phyloP scores from a whole-genome alignment of 2,797 vertebrate genomes.

The Enteromius viviparus region DNA sequence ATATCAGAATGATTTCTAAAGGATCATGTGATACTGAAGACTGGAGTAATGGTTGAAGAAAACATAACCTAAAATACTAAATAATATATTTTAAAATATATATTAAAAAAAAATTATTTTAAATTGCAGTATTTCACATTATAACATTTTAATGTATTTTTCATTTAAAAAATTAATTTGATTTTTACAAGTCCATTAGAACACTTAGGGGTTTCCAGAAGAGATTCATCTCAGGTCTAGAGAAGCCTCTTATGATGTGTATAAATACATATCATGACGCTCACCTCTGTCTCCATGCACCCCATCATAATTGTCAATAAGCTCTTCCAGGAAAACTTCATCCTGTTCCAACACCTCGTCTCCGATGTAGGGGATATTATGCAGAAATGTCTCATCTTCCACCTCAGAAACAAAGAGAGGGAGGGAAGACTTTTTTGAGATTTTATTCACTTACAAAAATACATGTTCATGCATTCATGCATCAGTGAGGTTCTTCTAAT shows the following conservation, averaged over 20 bases:
- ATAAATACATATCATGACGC: background rate
- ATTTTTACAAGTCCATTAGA: background rate
- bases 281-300: conserved; percentile 90
- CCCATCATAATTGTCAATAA: conserved; percentile 97
- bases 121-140: background rate
- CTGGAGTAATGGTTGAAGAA: background rate
- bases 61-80: background rate
- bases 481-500: background rate
- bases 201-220: background rate
- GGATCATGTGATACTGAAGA: background rate
- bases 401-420: conserved; percentile 77
- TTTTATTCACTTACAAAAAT: background rate
- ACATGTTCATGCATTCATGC: background rate
- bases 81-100: background rate
- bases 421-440: conserved; percentile 40
- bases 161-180: background rate
- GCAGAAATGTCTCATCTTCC: conserved; percentile 96
- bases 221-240: background rate
- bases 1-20: background rate
- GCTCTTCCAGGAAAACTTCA: conserved; percentile 95
- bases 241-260: background rate
- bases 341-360: conserved; percentile 97
- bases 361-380: conserved; percentile 99
- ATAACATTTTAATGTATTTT: background rate
- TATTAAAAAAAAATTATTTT: background rate